Percentiles rank a stretch among this genome's conserved stretches.
Evolutionary conservation across 2,113 vertebrate genomes (phyloP).

Genomic region (Zapornia atra): DNA sequence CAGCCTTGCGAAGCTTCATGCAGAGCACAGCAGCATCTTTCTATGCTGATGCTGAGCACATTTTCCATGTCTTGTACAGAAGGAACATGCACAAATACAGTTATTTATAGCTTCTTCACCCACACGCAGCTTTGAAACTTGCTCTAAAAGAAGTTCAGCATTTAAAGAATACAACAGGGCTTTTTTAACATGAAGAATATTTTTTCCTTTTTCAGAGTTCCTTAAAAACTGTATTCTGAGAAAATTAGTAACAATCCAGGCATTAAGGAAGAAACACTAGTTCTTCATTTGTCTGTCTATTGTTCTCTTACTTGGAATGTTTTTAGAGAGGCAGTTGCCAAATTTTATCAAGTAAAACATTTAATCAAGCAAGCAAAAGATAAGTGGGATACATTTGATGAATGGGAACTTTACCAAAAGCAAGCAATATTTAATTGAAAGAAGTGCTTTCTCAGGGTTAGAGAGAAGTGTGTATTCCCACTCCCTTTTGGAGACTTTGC

Average conservation of each 20-base stretch:
- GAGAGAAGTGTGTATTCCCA: not conserved
- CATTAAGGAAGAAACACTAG: constrained; percentile 45
- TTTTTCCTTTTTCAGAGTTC: not conserved
- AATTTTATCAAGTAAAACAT: constrained; percentile 46
- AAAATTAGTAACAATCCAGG: constrained; percentile 13
- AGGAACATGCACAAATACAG: constrained; percentile 35
- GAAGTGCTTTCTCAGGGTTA: not conserved
- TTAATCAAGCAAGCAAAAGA: constrained; percentile 44
- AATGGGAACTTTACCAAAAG: constrained; percentile 32
- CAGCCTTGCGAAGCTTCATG: not conserved
- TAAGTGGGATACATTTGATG: constrained; percentile 23
- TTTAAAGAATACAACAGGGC: not conserved
- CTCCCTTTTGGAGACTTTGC: not conserved
- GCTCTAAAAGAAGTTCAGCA: constrained; percentile 2
- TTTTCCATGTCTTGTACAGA: constrained; percentile 33
- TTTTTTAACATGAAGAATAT: not conserved
- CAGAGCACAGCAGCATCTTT: constrained; percentile 15
- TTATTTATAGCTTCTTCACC: constrained; percentile 64
- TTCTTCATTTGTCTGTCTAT: constrained; percentile 51
- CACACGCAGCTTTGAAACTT: constrained; percentile 30
- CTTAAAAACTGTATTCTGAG: constrained; percentile 33
- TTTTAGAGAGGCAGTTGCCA: constrained; percentile 44
- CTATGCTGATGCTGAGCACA: constrained; percentile 3
- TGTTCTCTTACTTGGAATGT: constrained; percentile 58
- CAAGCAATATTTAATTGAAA: constrained; percentile 5